Evolutionary conservation across 2,888 invertebrate genomes (phyloP).

Genomic region (Empis stercorea): DNA sequence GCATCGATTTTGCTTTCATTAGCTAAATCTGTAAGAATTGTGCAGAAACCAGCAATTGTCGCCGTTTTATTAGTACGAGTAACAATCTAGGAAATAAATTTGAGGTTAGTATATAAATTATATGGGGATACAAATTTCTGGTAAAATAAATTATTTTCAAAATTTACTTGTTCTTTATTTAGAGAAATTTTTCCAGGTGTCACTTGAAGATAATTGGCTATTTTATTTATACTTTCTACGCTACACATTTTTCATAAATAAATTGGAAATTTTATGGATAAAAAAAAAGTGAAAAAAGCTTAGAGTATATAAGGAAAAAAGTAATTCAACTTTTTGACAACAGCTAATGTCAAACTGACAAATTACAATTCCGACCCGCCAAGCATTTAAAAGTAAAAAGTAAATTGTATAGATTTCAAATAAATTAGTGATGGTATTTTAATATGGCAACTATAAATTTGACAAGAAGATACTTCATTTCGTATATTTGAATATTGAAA

Average conservation of each 20-base stretch:
- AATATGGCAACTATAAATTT: no score
- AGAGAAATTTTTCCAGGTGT: conserved; percentile 40
- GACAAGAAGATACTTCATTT: no score
- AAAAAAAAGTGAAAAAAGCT: no score
- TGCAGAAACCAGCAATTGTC: conserved; percentile 40
- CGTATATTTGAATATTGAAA: no score
- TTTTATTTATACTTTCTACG: conserved; percentile 34
- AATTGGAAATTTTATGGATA: no score
- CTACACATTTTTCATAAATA: conserved; percentile 27
- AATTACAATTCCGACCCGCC: no score
- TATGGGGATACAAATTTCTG: not conserved
- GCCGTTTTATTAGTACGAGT: conserved; percentile 38
- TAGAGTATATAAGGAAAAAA: no score
- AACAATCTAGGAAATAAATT: conserved; percentile 37
- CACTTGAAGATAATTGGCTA: conserved; percentile 43
- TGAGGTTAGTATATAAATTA: not conserved
- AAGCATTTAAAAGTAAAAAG: no score
- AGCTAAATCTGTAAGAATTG: conserved; percentile 39
- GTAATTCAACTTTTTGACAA: no score
- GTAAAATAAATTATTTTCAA: not conserved
- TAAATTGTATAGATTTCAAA: no score
- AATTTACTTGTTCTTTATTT: conserved; percentile 39
- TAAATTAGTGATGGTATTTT: no score
- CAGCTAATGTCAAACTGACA: no score
- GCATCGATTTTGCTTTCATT: conserved; percentile 33